phyloP scores from a whole-genome alignment of 2,113 vertebrate genomes.

The Leptosomus discolor region DNA sequence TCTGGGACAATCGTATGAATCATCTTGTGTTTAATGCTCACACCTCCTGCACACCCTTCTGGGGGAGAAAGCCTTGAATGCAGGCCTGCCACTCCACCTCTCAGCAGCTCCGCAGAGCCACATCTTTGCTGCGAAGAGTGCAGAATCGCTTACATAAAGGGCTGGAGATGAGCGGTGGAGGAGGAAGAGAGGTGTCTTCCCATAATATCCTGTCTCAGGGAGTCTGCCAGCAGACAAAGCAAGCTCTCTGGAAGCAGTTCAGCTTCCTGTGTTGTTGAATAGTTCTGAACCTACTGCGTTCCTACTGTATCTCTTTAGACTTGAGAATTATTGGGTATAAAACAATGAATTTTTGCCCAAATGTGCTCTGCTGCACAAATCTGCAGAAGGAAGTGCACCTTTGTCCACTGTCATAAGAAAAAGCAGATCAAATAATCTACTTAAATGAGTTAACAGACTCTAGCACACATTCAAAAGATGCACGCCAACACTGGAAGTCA shows the following conservation, averaged over 20 bases:
- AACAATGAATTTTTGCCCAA: conserved; percentile 15
- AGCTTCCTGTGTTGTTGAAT: not conserved
- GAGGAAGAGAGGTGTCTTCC: conserved; percentile 4
- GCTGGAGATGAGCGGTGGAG: not conserved
- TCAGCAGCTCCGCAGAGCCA: not conserved
- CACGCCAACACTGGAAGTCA: not conserved
- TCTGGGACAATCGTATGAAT: not conserved
- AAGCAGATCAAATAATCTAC: not conserved
- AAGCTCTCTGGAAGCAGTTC: not conserved
- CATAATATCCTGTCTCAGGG: not conserved
- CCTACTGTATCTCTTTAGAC: conserved; percentile 18
- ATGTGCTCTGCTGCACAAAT: not conserved
- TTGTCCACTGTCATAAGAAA: not conserved
- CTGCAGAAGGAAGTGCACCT: not conserved
- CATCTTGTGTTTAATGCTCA: not conserved
- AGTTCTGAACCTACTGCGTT: conserved; percentile 1
- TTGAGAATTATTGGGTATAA: not conserved
- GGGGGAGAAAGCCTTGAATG: not conserved
- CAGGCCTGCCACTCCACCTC: accelerated
- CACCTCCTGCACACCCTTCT: not conserved
- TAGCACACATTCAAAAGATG: not conserved
- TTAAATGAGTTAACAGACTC: not conserved
- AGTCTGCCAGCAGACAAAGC: conserved; percentile 41
- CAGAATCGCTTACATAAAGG: not conserved
- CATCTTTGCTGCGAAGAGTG: not conserved